Evolutionary conservation across 2,113 vertebrate genomes (phyloP).

Genomic region (Apteryx mantelli): DNA sequence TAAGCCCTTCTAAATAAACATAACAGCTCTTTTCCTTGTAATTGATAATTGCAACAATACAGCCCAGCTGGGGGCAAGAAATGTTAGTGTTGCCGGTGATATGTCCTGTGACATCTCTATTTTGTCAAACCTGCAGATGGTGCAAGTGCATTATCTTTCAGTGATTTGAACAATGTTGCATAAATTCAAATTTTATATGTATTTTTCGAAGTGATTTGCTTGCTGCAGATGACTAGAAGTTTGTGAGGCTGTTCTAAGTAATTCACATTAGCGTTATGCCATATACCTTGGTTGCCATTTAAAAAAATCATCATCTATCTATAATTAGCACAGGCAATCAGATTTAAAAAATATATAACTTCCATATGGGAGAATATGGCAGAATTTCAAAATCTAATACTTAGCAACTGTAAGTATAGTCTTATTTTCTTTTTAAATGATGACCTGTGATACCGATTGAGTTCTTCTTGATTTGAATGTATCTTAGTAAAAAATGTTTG

Average conservation of each 20-base stretch:
- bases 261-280: neutral
- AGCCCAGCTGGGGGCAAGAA: neutral
- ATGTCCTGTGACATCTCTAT: neutral
- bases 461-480: neutral
- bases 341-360: neutral
- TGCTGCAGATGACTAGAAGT: neutral
- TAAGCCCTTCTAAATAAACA: neutral
- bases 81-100: neutral
- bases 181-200: neutral
- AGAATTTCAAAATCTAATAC: neutral
- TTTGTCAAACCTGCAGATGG: constrained; percentile 42
- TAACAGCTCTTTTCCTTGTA: neutral
- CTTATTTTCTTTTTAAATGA: neutral
- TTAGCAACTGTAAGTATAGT: neutral
- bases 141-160: constrained; percentile 26
- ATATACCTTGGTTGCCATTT: neutral
- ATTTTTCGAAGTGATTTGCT: neutral
- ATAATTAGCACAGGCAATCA: neutral
- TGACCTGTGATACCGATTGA: too few species aligned
- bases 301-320: neutral
- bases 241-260: neutral
- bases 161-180: neutral
- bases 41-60: neutral
- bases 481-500: neutral
- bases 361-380: neutral